Evolutionary conservation across 2,888 invertebrate genomes (phyloP).

Genomic region (Iselma pallidipennis): DNA sequence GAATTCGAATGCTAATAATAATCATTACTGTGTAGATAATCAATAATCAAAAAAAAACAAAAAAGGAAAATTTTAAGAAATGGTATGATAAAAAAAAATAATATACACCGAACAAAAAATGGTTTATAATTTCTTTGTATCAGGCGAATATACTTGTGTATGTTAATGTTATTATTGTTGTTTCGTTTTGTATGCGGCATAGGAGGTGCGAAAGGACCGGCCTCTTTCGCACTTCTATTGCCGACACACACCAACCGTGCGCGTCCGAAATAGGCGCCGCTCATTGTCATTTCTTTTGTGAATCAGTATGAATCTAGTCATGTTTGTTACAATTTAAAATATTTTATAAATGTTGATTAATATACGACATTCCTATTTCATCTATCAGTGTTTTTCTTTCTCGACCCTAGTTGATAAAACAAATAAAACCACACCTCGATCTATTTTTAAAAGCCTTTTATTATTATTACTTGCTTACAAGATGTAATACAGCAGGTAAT

Average conservation of each 20-base stretch:
- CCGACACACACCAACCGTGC: constrained; percentile 43
- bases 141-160: constrained; percentile 52
- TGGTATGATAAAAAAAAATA: not conserved
- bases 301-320: constrained; percentile 61
- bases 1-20: constrained; percentile 57
- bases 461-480: constrained; percentile 1
- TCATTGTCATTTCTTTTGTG: constrained; percentile 57
- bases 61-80: not conserved
- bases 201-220: constrained; percentile 56
- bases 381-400: constrained; percentile 3
- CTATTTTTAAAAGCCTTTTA: not conserved
- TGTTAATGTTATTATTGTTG: constrained; percentile 55
- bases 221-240: constrained; percentile 50
- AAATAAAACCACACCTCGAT: not conserved
- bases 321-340: constrained; percentile 62
- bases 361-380: constrained; percentile 62
- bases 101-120: constrained; percentile 47
- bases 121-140: constrained; percentile 32
- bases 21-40: constrained; percentile 59
- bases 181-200: constrained; percentile 56
- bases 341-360: constrained; percentile 63
- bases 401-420: not conserved
- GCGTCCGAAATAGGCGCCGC: constrained; percentile 48
- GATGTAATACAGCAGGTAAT: not conserved
- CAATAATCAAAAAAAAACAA: constrained; percentile 56